Conservation (phyloP, 2,888 invertebrate species). For the Philaethria dido region DNA sequence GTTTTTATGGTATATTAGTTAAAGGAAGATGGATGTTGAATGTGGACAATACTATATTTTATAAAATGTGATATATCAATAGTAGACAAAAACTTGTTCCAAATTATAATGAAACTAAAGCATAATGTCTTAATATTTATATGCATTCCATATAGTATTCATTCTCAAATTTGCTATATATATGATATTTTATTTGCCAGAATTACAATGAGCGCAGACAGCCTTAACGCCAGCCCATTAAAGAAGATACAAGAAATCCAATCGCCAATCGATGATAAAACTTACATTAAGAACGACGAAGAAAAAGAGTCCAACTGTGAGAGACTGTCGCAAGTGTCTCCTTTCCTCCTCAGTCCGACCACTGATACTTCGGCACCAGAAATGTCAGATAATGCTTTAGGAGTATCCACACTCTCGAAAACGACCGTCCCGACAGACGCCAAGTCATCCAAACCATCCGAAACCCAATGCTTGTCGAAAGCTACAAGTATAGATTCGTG, state of each 20-base stretch:
- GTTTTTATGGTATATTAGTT: too few relatives aligned
- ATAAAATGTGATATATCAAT: too few relatives aligned
- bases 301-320: slow-evolving; percentile 68
- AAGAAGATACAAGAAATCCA: slow-evolving; percentile 54
- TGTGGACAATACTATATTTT: too few relatives aligned
- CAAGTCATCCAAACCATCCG: slow-evolving; percentile 76
- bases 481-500: slow-evolving; percentile 86
- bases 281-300: slow-evolving; percentile 66
- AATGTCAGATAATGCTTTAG: slow-evolving; percentile 65
- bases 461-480: slow-evolving; percentile 75
- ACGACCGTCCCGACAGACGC: slow-evolving; percentile 77
- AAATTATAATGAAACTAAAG: too few relatives aligned
- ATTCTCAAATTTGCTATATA: too few relatives aligned
- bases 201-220: slow-evolving; percentile 78
- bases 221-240: slow-evolving; percentile 71
- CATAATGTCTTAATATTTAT: too few relatives aligned
- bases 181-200: slow-evolving; percentile 53
- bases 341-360: slow-evolving; percentile 72
- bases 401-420: slow-evolving; percentile 77
- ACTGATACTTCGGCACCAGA: slow-evolving; percentile 69
- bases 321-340: slow-evolving; percentile 73
- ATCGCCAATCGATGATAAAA: slow-evolving; percentile 66
- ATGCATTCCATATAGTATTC: too few relatives aligned
- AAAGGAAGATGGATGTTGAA: too few relatives aligned
- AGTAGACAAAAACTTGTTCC: too few relatives aligned